A percentile compares a stretch with the other conserved stretches of the same genome.
These are phyloP conservation scores for Brachionus paranguensis DNA, from an alignment of 1,140 invertebrate species.

Conservation along the genomic window DNA sequence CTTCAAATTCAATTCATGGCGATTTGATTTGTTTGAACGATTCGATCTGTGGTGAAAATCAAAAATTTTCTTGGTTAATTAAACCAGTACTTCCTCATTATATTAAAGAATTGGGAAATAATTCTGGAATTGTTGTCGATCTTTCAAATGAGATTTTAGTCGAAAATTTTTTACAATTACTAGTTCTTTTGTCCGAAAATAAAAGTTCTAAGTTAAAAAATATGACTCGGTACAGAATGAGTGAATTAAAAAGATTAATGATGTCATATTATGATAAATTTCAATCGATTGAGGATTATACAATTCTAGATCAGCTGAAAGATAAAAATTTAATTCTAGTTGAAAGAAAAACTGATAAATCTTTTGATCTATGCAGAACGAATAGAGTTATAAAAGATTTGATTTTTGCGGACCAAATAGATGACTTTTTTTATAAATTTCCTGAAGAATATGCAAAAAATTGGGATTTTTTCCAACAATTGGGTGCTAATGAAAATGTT, in stretches of 20 bases:
- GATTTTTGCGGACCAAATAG: not conserved
- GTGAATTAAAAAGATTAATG: not conserved
- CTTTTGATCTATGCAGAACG: not conserved
- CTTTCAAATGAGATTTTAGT: not conserved
- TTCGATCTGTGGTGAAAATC: not conserved
- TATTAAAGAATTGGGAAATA: not conserved
- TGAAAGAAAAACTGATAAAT: not conserved
- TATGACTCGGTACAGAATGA: not conserved
- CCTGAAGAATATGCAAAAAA: not conserved
- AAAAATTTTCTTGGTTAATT: not conserved
- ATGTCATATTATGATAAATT: not conserved
- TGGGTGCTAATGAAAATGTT: not conserved
- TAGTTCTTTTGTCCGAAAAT: not conserved
- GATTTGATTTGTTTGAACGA: not conserved
- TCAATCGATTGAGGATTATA: not conserved
- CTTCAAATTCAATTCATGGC: not conserved
- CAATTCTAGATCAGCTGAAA: not conserved
- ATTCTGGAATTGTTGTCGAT: not conserved
- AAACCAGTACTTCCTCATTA: not conserved
- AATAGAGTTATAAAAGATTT: not conserved
- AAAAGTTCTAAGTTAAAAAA: not conserved
- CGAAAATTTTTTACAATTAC: not conserved
- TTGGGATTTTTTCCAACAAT: not conserved
- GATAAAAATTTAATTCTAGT: not conserved
- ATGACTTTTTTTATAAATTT: slow-evolving; percentile 1